Evolutionary conservation across 2,797 vertebrate genomes (phyloP), one percentile per base, ranked within the genome.

Genomic region (Rousettus madagascariensis): DNA sequence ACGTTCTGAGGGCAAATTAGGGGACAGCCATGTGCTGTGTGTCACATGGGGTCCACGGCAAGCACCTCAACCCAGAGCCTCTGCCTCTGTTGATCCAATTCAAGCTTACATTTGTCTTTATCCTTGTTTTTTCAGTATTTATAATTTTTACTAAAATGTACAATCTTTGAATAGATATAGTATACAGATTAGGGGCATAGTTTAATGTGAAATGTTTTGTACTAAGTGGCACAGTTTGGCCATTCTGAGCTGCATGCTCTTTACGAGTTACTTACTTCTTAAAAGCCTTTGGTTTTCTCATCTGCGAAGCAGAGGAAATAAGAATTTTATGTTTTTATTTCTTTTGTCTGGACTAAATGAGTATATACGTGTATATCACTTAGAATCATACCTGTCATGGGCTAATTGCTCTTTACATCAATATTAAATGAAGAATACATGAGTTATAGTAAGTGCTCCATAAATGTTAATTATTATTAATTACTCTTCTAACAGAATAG

Each of bases 1-100:
- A 20, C 36, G 30, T 11, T 16, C 22, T 49, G 26, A 78, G 13
- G 3, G 49, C 51, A 20, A 5, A 11, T 30, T 1, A 13, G 2
- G 4, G 30, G n/a, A 1, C n/a, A n/a, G 36, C 1, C 2, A 1
- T 5, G 1, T 2, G 2, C 17, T 36, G 0, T 20, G 5, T 74
- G 51, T 69, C 24, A 26, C 28, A 11, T 12, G n/a, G 12, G 8
- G 3, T 16, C 59, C 26, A 17, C 1, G 6, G 26, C 6, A 51
- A 46, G 5, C 19, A 16, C 28, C 28, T 51, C 6, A 3, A 15
- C 26, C 61, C 24, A n/a, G 26, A 59, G 30, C 1, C 49, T 57
- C 46, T 30, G 5, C 46, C 59, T 30, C 36, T 36, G 2, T 17
- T 43, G 36, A 61, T 10, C 36, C 33, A 61, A 0, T 43, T 4